A percentile compares a stretch with the other conserved stretches of the same genome.
These are phyloP conservation scores for Xanthorhoe designata DNA, from an alignment of 2,888 invertebrate species.

Conservation along the genomic window DNA sequence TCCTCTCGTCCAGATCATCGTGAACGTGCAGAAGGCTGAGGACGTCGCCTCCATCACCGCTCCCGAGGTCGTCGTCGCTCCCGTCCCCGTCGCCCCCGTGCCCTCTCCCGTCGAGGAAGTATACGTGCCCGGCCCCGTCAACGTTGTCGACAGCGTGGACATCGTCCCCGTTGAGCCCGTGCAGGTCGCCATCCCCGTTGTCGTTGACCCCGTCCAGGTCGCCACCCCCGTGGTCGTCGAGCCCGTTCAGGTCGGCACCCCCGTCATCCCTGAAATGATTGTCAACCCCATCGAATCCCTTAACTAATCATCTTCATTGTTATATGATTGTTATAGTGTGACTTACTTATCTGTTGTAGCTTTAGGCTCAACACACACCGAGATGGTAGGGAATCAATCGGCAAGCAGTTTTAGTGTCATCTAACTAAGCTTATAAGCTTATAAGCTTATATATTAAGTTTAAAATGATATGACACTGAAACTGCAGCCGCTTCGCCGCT, in stretches of 20 bases:
- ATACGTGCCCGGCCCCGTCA: conserved; percentile 27
- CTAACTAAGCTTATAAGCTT: no score
- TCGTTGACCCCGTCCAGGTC: conserved; percentile 28
- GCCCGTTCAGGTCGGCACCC: conserved; percentile 41
- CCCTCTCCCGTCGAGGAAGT: conserved; percentile 17
- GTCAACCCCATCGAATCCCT: conserved; percentile 57
- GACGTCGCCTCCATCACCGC: conserved; percentile 22
- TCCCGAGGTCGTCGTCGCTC: conserved; percentile 27
- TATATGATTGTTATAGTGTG: no score
- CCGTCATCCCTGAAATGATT: conserved; percentile 54
- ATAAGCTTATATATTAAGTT: no score
- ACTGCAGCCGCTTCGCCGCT: no score
- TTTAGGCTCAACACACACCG: no score
- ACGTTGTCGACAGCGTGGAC: conserved; percentile 32
- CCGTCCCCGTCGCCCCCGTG: conserved; percentile 30
- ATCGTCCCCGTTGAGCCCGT: conserved; percentile 32
- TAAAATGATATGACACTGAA: no score
- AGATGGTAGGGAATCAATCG: no score
- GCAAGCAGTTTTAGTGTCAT: no score
- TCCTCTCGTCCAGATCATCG: conserved; percentile 53
- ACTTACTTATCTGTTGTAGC: no score
- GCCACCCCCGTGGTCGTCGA: conserved; percentile 26
- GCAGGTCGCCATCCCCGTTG: conserved; percentile 35
- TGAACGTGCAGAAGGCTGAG: conserved; percentile 47
- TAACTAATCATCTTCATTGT: no score